Base-by-base conservation (phyloP, 2,113 vertebrate genomes). In the Ceyx margarethae region DNA sequence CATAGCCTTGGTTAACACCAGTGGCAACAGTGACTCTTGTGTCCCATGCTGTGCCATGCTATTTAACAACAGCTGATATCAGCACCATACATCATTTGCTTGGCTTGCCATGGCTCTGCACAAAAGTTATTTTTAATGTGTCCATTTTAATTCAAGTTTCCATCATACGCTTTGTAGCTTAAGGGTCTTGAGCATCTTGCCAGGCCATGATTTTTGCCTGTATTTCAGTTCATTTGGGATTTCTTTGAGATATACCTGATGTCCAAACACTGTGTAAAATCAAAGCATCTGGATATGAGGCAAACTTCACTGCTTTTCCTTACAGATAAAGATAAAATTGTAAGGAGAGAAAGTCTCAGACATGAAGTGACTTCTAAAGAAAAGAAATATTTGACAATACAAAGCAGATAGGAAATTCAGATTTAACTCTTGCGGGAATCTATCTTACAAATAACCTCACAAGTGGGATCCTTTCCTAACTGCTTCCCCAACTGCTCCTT, bases 271-370 rank as follows among this genome's bases (percentile, higher is more conserved):
- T 25, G 57, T 58, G 78, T 60, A 66, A 95, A 96, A 96, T 91
- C 90, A 92, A 94, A 97, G 94, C 57, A 87, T 80, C 31, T 93
- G 85, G 53, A 61, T 31, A 4, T 37, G 54, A 81, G 80, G 86
- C 19, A 66, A 94, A 92, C 46, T 93, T 95, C 46, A 48, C 37
- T 60, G 65, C 58, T 81, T 80, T 92, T 89, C 85, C 78, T 90
- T 90, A 81, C 43, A 95, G 87, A 79, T 72, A 81, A 94, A 91
- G 78, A 61, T 43, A 90, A 74, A 84, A 96, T 48, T 65, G 80
- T 81, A 65, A 90, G 91, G 91, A 81, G 53, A 60, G 15, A 92
- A 92, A 95, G 93, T 93, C 94, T 93, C 60, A 95, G 90, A 81
- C 74, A 46, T 31, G n/a, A 91, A 91, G 90, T 23, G 56, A 28